A percentile compares a stretch with the other conserved stretches of the same genome.
phyloP scores from a whole-genome alignment of 2,113 vertebrate species.

The Boulengeromyrus knoepffleri region DNA sequence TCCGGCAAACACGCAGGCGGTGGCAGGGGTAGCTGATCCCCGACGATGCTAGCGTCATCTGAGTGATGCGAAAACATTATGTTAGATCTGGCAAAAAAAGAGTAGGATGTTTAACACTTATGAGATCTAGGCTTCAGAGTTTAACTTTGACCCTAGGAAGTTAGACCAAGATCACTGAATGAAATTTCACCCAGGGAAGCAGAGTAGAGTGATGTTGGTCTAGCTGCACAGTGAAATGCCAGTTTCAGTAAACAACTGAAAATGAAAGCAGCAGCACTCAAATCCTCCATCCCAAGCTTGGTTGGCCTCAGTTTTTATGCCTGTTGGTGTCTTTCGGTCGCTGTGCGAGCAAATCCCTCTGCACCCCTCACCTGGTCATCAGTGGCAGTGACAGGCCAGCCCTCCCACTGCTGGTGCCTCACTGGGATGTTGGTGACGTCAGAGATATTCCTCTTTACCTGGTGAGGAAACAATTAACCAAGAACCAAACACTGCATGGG shows the following conservation, averaged over 20 bases:
- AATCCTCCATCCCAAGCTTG: background rate
- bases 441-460: slow-evolving; percentile 95
- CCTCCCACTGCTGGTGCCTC: slow-evolving; percentile 93
- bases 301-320: background rate
- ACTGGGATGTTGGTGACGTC: slow-evolving; percentile 97
- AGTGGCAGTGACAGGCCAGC: slow-evolving; percentile 84
- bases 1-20: slow-evolving; percentile 86
- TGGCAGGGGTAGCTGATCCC: slow-evolving; percentile 92
- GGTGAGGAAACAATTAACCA: slow-evolving; percentile 23
- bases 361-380: slow-evolving; percentile 79
- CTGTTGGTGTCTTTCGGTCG: background rate
- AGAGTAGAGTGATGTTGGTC: background rate
- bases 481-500: background rate
- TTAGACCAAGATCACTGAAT: background rate
- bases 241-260: background rate
- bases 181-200: background rate
- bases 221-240: background rate
- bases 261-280: background rate
- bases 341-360: background rate
- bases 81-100: background rate
- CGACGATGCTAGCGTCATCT: slow-evolving; percentile 87
- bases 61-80: slow-evolving; percentile 32
- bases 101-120: background rate
- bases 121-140: background rate
- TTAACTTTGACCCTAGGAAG: background rate